phyloP scores from a whole-genome alignment of 2,113 vertebrate genomes.

The Heptranchias perlo region DNA sequence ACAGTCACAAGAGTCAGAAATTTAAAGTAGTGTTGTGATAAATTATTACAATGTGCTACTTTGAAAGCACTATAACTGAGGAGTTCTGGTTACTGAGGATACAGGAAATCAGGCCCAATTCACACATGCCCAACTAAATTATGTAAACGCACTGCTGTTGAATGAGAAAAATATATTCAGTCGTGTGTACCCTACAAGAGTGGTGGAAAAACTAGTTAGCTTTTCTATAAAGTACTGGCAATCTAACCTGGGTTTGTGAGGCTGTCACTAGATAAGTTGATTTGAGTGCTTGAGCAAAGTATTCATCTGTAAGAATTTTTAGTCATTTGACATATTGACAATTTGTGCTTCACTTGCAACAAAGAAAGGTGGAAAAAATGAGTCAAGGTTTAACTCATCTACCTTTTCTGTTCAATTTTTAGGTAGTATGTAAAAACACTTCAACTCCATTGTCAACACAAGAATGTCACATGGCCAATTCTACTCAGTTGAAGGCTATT shows the following conservation, averaged over 20 bases:
- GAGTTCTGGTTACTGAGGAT: background rate
- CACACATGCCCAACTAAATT: background rate
- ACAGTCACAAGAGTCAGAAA: background rate
- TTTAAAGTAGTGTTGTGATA: background rate
- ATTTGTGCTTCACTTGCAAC: background rate
- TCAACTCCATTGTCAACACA: background rate
- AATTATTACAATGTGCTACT: background rate
- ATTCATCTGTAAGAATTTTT: background rate
- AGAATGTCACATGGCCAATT: no score
- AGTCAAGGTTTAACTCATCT: background rate
- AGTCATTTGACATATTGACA: background rate
- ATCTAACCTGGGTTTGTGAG: background rate
- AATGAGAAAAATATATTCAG: background rate
- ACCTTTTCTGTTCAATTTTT: background rate
- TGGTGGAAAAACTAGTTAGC: background rate
- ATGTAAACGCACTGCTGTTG: background rate
- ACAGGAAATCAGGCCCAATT: background rate
- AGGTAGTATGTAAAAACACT: background rate
- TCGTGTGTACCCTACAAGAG: background rate
- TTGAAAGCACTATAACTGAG: background rate
- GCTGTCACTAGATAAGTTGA: background rate
- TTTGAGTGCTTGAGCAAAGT: background rate
- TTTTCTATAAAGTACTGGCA: background rate
- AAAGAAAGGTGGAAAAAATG: background rate
- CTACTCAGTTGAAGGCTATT: no score